Evolutionary conservation across 2,888 invertebrate species (phyloP).

Genomic region (Cartodere bifasciata): DNA sequence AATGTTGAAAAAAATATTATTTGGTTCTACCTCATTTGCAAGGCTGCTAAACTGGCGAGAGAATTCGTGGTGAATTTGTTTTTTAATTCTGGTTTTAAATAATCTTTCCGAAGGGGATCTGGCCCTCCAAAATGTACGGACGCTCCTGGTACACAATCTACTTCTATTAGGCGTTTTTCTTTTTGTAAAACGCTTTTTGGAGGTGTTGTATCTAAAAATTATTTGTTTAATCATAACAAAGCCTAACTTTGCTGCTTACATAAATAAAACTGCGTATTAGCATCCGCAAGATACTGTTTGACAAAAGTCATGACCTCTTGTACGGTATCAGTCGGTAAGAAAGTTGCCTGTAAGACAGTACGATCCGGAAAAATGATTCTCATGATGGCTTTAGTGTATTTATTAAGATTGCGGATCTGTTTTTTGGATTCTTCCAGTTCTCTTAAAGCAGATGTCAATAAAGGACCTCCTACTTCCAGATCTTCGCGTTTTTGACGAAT

Average conservation of each 20-base stretch:
- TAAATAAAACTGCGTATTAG: constrained; percentile 57
- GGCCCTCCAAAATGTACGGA: constrained; percentile 57
- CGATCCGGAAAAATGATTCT: constrained; percentile 80
- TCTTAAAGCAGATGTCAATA: constrained; percentile 54
- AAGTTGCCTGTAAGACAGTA: constrained; percentile 75
- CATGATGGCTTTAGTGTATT: constrained; percentile 66
- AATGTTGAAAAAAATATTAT: neutral
- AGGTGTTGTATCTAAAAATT: constrained; percentile 63
- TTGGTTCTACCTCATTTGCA: constrained; percentile 43
- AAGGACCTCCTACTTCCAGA: constrained; percentile 57
- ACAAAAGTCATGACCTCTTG: constrained; percentile 61
- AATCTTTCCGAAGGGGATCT: constrained; percentile 29
- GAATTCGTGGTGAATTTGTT: constrained; percentile 51
- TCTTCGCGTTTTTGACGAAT: constrained; percentile 50
- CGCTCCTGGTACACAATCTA: constrained; percentile 66
- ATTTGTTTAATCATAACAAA: neutral
- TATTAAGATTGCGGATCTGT: constrained; percentile 44
- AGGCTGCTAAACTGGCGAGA: constrained; percentile 54
- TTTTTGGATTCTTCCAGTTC: constrained; percentile 44
- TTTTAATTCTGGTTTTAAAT: constrained; percentile 47
- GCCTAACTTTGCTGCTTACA: constrained; percentile 50
- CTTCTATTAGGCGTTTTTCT: constrained; percentile 52
- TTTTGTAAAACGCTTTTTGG: constrained; percentile 56
- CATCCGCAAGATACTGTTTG: constrained; percentile 51
- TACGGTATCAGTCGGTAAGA: constrained; percentile 64